Evolutionary conservation across 2,797 vertebrate genomes (phyloP), one percentile per base, ranked within the genome.

Genomic region (Hypotaenidia okinawae): DNA sequence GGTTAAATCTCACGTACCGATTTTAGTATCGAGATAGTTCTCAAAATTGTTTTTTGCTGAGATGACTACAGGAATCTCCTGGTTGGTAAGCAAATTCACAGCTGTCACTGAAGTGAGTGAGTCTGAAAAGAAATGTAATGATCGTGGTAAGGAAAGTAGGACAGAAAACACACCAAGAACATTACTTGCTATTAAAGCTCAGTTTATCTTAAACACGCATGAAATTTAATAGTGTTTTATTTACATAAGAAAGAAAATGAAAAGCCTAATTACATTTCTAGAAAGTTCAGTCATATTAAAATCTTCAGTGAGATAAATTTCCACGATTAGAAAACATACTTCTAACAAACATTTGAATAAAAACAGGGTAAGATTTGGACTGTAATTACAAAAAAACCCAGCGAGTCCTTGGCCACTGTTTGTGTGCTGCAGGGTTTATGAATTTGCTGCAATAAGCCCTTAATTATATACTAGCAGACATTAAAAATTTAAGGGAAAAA

Each of bases 21-120:
- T 98, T 94, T 98, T 98, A 11, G 98, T 97, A 88, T 99, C 99
- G 33, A 99, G 96, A 95, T 97, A 98, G 94, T 97, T 99, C 77
- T 98, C 98, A 70, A 99, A 99, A n/a, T 96, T 97, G 66, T 64
- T 93, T 87, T 97, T 97, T 87, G 97, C 98, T 55, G 98, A 98
- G 94, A 99, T 98, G 58, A 99, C 89, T 45, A 99, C 84, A 25
- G 99, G 99, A 89, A 99, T 96, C 94, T 99, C 98, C 28, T 95
- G 98, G 83, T 96, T 94, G 5, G 99, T 99, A 95, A 99, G 98
- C 96, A 99, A 77, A 97, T 98, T 99, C 87, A 97, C 95, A 81
- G 99, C 99, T 4, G 92, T 98, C 96, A 99, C 98, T 9, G 98
- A 98, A 12, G 99, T 99, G 15, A 98, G 98, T 17, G 98, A 98